Percentiles rank a stretch among this genome's conserved stretches.
Evolutionary conservation across 2,113 vertebrate genomes (phyloP).

Genomic region (Apistogramma diplotaenia): DNA sequence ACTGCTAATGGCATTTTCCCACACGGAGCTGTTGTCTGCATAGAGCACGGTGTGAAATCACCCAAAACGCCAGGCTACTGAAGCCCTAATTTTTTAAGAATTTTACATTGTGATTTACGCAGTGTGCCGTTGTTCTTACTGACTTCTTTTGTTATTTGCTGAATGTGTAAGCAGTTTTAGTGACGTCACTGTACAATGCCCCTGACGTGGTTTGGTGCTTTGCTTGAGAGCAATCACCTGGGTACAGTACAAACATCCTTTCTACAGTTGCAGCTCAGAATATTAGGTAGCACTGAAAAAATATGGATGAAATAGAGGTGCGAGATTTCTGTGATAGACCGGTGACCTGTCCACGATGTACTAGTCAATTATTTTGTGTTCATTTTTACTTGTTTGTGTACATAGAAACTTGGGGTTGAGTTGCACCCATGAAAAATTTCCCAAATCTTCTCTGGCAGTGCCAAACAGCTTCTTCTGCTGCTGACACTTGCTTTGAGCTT

Average conservation of each 20-base stretch:
- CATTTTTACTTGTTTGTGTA: not conserved
- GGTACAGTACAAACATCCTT: not conserved
- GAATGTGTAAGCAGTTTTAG: not conserved
- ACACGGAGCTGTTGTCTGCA: constrained; percentile 40
- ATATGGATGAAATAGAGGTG: not conserved
- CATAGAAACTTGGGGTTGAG: not conserved
- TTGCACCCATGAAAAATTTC: too few relatives aligned
- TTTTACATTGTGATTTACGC: constrained; percentile 9
- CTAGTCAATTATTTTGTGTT: not conserved
- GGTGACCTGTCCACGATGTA: not conserved
- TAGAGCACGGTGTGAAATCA: constrained; percentile 16
- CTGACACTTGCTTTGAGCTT: too few relatives aligned
- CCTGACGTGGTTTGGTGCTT: not conserved
- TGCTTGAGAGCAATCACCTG: not conserved
- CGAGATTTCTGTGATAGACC: not conserved
- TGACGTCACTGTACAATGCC: not conserved
- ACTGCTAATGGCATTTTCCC: constrained; percentile 68
- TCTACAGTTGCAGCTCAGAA: not conserved
- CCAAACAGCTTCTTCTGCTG: too few relatives aligned
- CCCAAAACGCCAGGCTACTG: constrained; percentile 12
- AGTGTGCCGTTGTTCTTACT: not conserved
- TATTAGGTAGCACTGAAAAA: not conserved
- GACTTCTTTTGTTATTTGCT: not conserved
- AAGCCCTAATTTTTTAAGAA: constrained; percentile 1
- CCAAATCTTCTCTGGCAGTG: too few relatives aligned